Evolutionary conservation across 2,888 invertebrate genomes (phyloP).

Genomic region (Trichogramma evanescens): DNA sequence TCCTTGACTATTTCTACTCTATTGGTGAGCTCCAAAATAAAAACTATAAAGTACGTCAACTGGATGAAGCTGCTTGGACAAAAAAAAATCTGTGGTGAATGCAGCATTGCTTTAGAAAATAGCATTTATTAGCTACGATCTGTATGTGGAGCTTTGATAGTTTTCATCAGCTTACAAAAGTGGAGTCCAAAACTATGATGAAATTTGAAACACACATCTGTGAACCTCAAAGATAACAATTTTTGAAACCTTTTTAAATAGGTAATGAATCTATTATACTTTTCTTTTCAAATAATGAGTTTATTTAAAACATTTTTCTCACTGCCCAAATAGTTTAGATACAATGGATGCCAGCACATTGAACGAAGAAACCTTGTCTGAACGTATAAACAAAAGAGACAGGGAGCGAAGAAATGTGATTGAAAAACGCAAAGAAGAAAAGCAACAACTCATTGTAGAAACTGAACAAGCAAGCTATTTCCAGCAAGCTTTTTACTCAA

Average conservation of each 20-base stretch:
- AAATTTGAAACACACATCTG: not conserved
- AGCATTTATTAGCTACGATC: too few species aligned
- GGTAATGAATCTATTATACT: too few species aligned
- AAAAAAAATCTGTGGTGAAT: too few species aligned
- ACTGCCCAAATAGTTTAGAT: not conserved
- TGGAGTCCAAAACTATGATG: constrained; percentile 8
- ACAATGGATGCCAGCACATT: constrained; percentile 21
- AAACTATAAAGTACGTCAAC: too few species aligned
- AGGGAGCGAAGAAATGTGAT: constrained; percentile 60
- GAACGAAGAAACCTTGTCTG: constrained; percentile 45
- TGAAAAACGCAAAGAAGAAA: constrained; percentile 59
- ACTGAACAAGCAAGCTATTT: constrained; percentile 67
- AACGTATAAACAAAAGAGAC: constrained; percentile 52
- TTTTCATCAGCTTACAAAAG: not conserved
- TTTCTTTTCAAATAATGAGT: not conserved
- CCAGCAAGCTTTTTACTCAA: constrained; percentile 61
- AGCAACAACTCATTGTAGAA: constrained; percentile 56
- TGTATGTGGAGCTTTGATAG: too few species aligned
- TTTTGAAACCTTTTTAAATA: not conserved
- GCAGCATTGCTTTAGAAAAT: too few species aligned
- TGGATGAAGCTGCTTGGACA: too few species aligned
- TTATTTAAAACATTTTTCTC: not conserved
- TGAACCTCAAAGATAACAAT: constrained; percentile 19
- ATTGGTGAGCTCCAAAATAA: not conserved
- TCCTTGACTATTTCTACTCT: constrained; percentile 3